These are phyloP conservation scores for Gavia stellata DNA, from an alignment of 2,113 vertebrate genomes.

Conservation along the genomic window DNA sequence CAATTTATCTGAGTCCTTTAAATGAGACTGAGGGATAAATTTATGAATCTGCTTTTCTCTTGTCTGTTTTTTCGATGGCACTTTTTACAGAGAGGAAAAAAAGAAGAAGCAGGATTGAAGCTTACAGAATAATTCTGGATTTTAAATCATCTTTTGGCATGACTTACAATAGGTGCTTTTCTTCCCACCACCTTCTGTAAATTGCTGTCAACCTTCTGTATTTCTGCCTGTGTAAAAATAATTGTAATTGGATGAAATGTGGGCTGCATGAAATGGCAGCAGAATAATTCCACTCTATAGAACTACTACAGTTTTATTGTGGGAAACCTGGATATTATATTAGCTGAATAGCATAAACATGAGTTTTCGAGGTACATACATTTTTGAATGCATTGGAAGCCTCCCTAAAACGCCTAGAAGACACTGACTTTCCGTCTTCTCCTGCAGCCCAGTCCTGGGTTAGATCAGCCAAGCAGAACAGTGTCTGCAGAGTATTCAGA, in stretches of 20 bases:
- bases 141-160: neutral
- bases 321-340: neutral
- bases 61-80: neutral
- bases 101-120: neutral
- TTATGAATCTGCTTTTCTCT: neutral
- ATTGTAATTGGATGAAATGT: neutral
- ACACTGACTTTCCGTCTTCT: neutral
- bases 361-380: neutral
- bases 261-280: neutral
- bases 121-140: neutral
- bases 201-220: neutral
- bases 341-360: neutral
- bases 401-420: neutral
- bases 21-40: neutral
- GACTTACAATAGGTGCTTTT: neutral
- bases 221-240: neutral
- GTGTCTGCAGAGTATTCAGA: neutral
- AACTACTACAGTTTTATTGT: neutral
- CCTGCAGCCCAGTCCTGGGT: accelerated
- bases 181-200: neutral
- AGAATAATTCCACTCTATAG: neutral
- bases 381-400: neutral
- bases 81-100: neutral
- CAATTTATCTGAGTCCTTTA: neutral
- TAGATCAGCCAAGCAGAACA: neutral